Percentiles rank a stretch among this genome's conserved stretches.
These are phyloP conservation scores for Tetramorium bicarinatum DNA, from an alignment of 2,888 invertebrate species.

Conservation along the genomic window DNA sequence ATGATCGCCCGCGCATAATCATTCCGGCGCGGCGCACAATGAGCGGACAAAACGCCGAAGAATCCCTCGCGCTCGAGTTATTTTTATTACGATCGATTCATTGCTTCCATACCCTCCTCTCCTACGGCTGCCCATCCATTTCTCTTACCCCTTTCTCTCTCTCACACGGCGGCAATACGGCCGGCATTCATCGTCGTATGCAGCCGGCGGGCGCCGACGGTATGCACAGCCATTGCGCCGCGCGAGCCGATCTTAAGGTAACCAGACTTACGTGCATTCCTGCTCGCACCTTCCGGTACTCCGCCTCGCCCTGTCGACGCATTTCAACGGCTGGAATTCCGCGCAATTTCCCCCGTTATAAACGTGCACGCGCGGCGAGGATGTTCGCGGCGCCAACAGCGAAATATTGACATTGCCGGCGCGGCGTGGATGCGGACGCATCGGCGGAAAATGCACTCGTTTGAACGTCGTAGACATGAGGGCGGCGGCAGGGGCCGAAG, in stretches of 20 bases:
- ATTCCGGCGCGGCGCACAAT: slow-evolving; percentile 42
- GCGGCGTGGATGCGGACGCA: slow-evolving; percentile 1
- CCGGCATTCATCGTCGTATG: slow-evolving; percentile 43
- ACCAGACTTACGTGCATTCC: slow-evolving; percentile 64
- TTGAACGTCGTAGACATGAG: slow-evolving; percentile 52
- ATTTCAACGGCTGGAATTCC: slow-evolving; percentile 68
- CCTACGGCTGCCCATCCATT: slow-evolving; percentile 25
- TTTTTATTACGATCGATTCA: slow-evolving; percentile 56
- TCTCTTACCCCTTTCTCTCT: slow-evolving; percentile 17
- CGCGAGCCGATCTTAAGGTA: slow-evolving; percentile 59
- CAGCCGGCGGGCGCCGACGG: slow-evolving; percentile 27
- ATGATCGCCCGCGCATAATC: slow-evolving; percentile 35
- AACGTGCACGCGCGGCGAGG: slow-evolving; percentile 55
- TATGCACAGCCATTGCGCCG: slow-evolving; percentile 46
- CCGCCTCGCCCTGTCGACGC: slow-evolving; percentile 23
- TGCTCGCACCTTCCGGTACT: slow-evolving; percentile 9
- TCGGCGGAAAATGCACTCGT: slow-evolving; percentile 67
- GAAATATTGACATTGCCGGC: slow-evolving; percentile 72
- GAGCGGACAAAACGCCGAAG: slow-evolving; percentile 43
- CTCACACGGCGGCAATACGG: slow-evolving; percentile 30
- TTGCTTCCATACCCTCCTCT: not conserved
- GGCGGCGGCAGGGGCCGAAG: too few relatives aligned
- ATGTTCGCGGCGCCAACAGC: slow-evolving; percentile 62
- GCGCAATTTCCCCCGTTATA: slow-evolving; percentile 72
- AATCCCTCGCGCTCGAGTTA: slow-evolving; percentile 53